These are phyloP conservation scores for Adineta ricciae DNA, from an alignment of 2,888 invertebrate genomes.

Conservation along the genomic window DNA sequence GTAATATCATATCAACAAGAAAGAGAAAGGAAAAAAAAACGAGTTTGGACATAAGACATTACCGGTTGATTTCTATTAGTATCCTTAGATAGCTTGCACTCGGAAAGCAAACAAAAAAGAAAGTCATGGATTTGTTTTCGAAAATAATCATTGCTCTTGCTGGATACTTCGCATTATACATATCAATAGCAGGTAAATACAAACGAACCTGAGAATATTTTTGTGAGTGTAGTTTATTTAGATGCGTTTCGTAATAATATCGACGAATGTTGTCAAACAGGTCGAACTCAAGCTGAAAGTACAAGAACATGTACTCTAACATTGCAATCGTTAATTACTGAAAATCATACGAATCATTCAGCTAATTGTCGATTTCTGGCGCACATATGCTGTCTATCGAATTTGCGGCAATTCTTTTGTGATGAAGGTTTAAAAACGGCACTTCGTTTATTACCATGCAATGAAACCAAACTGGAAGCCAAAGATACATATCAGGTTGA, in stretches of 20 bases:
- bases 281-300: neutral
- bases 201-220: too few relatives aligned
- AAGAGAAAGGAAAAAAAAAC: neutral
- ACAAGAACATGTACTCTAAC: neutral
- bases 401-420: slow-evolving; percentile 24
- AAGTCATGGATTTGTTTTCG: neutral
- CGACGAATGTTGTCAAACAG: neutral
- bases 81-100: neutral
- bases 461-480: slow-evolving; percentile 24
- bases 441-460: slow-evolving; percentile 27
- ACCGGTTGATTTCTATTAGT: neutral
- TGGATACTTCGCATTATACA: neutral
- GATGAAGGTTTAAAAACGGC: slow-evolving; percentile 30
- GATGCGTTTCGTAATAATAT: neutral
- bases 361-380: slow-evolving; percentile 20
- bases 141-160: neutral
- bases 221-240: too few relatives aligned
- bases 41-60: neutral
- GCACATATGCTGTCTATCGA: slow-evolving; percentile 27
- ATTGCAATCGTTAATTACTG: neutral
- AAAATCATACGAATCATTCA: neutral
- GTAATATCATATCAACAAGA: neutral
- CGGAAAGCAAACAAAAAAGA: neutral
- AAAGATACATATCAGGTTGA: neutral
- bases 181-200: neutral